A percentile compares a stretch with the other conserved stretches of the same genome.
Conservation (phyloP, 1,140 invertebrate species). For the Tetragonula clypearis region DNA sequence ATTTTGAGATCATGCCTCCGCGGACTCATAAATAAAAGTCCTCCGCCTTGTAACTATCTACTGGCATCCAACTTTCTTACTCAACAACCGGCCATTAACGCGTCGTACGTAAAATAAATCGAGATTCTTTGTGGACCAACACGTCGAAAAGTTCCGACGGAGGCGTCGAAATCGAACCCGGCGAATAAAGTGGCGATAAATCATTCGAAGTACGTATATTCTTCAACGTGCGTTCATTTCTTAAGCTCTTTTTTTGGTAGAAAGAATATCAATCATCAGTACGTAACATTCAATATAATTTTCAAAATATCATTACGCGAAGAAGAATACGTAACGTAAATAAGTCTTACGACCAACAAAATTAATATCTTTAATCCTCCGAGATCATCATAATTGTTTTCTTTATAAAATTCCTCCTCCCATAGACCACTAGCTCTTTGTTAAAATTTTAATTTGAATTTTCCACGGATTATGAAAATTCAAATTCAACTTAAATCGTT, state of each 20-base stretch:
- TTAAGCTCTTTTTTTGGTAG: background rate
- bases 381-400: no score
- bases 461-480: no score
- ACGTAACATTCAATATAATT: background rate
- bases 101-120: constrained; percentile 20
- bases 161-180: background rate
- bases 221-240: background rate
- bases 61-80: background rate
- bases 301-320: background rate
- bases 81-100: constrained; percentile 8
- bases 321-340: background rate
- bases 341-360: no score
- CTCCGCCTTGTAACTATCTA: background rate
- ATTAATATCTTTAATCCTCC: no score
- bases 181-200: background rate
- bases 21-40: constrained; percentile 3
- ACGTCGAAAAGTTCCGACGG: background rate
- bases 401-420: no score
- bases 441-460: no score
- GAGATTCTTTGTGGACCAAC: constrained; percentile 8
- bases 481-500: no score
- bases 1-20: background rate
- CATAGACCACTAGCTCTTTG: no score
- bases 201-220: background rate
- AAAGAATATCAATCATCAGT: background rate